These are phyloP conservation scores for Nycticorax nycticorax DNA, from an alignment of 2,113 vertebrate species.

Conservation along the genomic window DNA sequence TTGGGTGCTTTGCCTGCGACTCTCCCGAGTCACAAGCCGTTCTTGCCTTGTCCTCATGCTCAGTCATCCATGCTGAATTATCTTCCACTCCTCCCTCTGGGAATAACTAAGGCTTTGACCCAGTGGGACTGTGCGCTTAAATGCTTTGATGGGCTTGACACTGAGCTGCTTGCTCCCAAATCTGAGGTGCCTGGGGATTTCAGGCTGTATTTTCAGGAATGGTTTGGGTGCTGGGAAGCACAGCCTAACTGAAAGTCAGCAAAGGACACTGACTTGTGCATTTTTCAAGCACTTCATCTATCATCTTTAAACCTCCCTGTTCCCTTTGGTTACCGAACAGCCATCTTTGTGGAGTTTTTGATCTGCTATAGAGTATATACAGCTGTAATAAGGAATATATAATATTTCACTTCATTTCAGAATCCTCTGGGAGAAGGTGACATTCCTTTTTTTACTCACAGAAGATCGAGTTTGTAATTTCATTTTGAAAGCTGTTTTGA, in stretches of 20 bases:
- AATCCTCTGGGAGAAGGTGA: conserved; percentile 21
- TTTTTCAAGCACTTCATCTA: neutral
- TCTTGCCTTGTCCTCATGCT: neutral
- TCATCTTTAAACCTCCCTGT: neutral
- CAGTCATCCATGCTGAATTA: conserved; percentile 33
- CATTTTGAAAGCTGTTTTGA: conserved; percentile 32
- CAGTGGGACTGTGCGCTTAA: neutral
- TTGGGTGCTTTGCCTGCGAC: neutral
- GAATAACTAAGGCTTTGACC: conserved; percentile 33
- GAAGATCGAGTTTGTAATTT: conserved; percentile 21
- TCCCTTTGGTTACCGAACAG: neutral
- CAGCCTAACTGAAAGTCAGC: neutral
- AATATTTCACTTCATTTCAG: conserved; percentile 43
- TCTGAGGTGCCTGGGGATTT: neutral
- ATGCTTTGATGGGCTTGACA: neutral
- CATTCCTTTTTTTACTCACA: conserved; percentile 45
- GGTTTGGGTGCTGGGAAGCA: neutral
- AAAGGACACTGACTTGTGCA: neutral
- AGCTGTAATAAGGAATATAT: neutral
- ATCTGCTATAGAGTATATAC: neutral
- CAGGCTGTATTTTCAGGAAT: neutral
- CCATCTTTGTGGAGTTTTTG: neutral
- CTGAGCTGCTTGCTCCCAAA: neutral
- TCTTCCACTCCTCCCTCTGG: neutral
- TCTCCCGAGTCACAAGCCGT: neutral